Base-by-base conservation (phyloP, 2,797 vertebrate species). In the Myoxocephalus aenaeus region DNA sequence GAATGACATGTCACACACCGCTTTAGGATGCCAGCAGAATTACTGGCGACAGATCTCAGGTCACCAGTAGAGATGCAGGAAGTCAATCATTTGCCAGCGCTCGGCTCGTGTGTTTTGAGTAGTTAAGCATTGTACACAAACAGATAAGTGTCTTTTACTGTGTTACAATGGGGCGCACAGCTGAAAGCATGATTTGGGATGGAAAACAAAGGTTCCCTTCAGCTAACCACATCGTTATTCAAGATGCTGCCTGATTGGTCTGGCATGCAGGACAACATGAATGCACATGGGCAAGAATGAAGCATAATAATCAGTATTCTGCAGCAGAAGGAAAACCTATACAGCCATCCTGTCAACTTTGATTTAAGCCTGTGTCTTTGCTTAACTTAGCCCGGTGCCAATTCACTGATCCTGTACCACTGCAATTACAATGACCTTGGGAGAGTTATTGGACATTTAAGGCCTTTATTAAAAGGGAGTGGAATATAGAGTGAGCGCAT, bases 41-140 rank as follows among this genome's bases (percentile, higher is more conserved):
- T 64, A 83, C 81, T 82, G 82, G 64, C 29, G 9, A 76, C 70
- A 89, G 80, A 89, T 84, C 81, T 85, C 67, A 81, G 87, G 73
- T 90, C 85, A 87, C 70, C 83, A 81, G 86, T 44, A 83, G 85
- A 79, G 79, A 80, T 51, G 70, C 84, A 93, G 91, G 91, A 92
- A 93, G 92, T 94, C 90, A 86, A 93, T 94, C 84, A 93, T 94
- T 93, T 92, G 87, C 92, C 81, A 91, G 81, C 15, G 54, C 76
- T 87, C 34, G 9, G 80, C 90, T 86, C 18, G 63, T 77, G 73
- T 76, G 86, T 89, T 86, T 83, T 81, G 77, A 86, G 88, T 72
- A 81, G 91, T 92, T 92, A 87, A 80, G 83, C 74, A 86, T 89
- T 92, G 82, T 86, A 85, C 86, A 89, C 82, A 85, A 73, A 87